phyloP scores from a whole-genome alignment of 2,888 invertebrate genomes.

The Lagria hirta region DNA sequence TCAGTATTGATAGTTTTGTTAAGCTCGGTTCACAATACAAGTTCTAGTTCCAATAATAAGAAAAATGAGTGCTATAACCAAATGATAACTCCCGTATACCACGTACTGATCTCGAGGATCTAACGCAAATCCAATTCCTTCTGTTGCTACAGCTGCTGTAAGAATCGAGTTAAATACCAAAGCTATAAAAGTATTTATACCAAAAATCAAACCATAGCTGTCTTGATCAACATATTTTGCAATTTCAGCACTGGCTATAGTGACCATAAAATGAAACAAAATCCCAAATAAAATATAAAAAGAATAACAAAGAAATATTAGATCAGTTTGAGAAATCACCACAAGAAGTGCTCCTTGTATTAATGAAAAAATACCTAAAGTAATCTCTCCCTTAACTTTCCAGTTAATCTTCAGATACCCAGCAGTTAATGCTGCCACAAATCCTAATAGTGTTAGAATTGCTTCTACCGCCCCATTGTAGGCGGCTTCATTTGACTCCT shows the following conservation, averaged over 20 bases:
- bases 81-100: constrained; percentile 19
- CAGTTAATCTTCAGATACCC: constrained; percentile 44
- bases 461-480: constrained; percentile 76
- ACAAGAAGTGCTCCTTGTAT: constrained; percentile 59
- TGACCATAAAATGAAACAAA: constrained; percentile 76
- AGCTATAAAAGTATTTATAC: constrained; percentile 81
- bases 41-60: constrained; percentile 5
- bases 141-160: constrained; percentile 13
- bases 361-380: constrained; percentile 50
- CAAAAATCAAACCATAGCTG: constrained; percentile 86
- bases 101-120: constrained; percentile 15
- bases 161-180: constrained; percentile 48
- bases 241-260: constrained; percentile 83
- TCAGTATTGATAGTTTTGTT: neutral
- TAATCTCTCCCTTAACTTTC: constrained; percentile 7
- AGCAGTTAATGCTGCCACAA: constrained; percentile 59
- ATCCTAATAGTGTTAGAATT: constrained; percentile 65
- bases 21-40: constrained; percentile 3
- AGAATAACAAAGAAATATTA: constrained; percentile 66
- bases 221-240: constrained; percentile 76
- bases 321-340: constrained; percentile 39
- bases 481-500: constrained; percentile 48
- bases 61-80: constrained; percentile 10
- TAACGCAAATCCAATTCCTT: constrained; percentile 15
- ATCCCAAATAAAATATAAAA: constrained; percentile 73